Base-by-base conservation (phyloP, 2,888 invertebrate genomes). In the Mycalesis mineus region DNA sequence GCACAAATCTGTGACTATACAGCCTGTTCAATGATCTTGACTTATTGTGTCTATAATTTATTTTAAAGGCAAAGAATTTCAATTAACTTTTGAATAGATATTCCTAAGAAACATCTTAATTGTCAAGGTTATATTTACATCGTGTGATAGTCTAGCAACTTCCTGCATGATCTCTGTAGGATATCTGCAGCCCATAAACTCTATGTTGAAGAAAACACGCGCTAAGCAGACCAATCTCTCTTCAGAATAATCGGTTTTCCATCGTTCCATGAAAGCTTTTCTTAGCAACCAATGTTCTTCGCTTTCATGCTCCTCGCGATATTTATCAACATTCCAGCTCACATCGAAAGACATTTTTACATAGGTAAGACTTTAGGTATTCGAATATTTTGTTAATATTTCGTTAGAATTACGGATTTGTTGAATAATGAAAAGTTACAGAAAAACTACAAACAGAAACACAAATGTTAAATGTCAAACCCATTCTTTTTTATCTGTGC, bases 251-350 rank as follows among this genome's bases (percentile, higher is more conserved):
- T 87, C 70, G n/a, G 93, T 91, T 74, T 95, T 93, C 88, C 98
- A 96, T 8, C 91, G 88, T 45, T 92, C 80, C 88, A 98, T 93
- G 76, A 98, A 98, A 42, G 91, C 90, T 67, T 91, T 92, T 44
- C 96, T 90, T 54, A 98, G 82, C 61, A 92, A 91, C 98, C 98
- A 98, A 72, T 98, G 98, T 62, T 96, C 95, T 15, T 96, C 95
- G 66, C 95, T 95, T 83, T 98, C 98, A 71, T 95, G 94, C 59
- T 93, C 95, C 60, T 93, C 93, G 77, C 91, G 93, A 70, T 95
- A 93, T 63, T 91, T 88, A 36, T 96, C 94, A 2, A 96, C 84
- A 70, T 96, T 92, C 95, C 95, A 96, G 67, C 91, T 85, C 0
- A 65, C 63, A 51, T 82, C 71, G 51, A 73, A 74, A 17, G 80